Evolutionary conservation across 2,888 invertebrate genomes (phyloP), one percentile per base, ranked within the genome.

Genomic region (Lasioglossum calceatum): DNA sequence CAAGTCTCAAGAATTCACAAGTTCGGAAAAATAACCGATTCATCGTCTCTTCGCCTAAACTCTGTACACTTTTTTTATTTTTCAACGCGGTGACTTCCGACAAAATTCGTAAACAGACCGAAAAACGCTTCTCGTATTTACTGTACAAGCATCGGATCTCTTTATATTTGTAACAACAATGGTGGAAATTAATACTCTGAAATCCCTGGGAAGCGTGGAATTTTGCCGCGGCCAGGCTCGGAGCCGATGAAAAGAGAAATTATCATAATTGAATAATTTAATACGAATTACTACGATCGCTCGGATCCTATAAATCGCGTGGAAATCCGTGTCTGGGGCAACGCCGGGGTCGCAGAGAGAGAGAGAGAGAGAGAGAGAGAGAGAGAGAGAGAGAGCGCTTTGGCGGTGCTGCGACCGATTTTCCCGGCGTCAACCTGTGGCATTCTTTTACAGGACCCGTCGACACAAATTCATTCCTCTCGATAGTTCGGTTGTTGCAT

Each of bases 401-500:
- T 58, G 58, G 58, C n/a, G 58, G n/a, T n/a, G 58, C n/a, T n/a
- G 83, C 79, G 79, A 85, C 83, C 87, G 90, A 88, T 90, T 83
- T 84, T 82, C 86, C 89, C 87, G 84, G 87, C 80, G 82, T 88
- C 91, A 91, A 91, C 91, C 91, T 91, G 91, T 91, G 88, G 91
- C 89, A 83, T 88, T 90, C 90, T 91, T 89, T 85, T 81, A 81
- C 72, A 86, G 86, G 86, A 82, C 87, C 58, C 85, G 83, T 81
- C 89, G 85, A 89, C 80, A 83, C 86, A 77, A 87, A 87, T 88
- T 86, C 88, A 86, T 84, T 85, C 86, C 86, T 91, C 90, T 85
- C 91, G 88, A 91, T 91, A 88, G 91, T 87, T 88, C 81, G 89
- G 58, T 79, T 85, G 84, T 87, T 85, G 90, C 85, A 89, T 90